Base-by-base conservation (phyloP, 2,797 vertebrate genomes). In the Macropodus opercularis region DNA sequence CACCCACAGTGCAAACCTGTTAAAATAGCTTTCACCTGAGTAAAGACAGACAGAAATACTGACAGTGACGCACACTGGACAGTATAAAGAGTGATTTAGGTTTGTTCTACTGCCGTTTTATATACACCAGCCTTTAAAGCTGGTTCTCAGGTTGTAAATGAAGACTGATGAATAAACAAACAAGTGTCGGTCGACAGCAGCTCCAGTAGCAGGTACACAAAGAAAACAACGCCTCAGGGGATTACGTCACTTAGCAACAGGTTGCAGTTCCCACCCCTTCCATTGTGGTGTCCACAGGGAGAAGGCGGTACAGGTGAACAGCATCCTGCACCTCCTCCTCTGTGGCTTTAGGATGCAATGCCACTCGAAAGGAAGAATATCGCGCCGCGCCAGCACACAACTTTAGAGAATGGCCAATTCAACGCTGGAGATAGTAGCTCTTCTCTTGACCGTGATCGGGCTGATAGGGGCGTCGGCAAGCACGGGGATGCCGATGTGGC, bases 401-500 rank as follows among this genome's bases (percentile, higher is more conserved):
- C n/a, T n/a, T 57, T 17, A 63, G 72, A 67, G 42, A 36, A 94
- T 94, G 93, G 88, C 91, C 26, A 91, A 85, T 63, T 78, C 86
- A 9, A 83, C 85, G 0, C 77, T 98, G 72, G 95, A 96, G 84
- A 87, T 95, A 2, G 73, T 89, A 23, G 96, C 85, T 7, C 76
- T 97, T 35, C 26, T 94, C 4, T 14, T 95, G 8, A 94, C 94
- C 2, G 58, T 94, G 1, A 54, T 94, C 0, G 96, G 96, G 12
- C 74, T 95, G 78, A 80, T 95, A 0, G 95, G 95, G 5, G 88
- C 90, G 0, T 66, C 95, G 7, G 93, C 95, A 4, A 92, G 93
- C 61, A 95, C 95, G 0, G 92, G 94, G 24, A 94, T 99, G 94
- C 97, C 98, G 0, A 96, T 98, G 85, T 99, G 96, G 98, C 89